These are phyloP conservation scores for Ectemnius cavifrons DNA, from an alignment of 2,888 invertebrate genomes.

Conservation along the genomic window DNA sequence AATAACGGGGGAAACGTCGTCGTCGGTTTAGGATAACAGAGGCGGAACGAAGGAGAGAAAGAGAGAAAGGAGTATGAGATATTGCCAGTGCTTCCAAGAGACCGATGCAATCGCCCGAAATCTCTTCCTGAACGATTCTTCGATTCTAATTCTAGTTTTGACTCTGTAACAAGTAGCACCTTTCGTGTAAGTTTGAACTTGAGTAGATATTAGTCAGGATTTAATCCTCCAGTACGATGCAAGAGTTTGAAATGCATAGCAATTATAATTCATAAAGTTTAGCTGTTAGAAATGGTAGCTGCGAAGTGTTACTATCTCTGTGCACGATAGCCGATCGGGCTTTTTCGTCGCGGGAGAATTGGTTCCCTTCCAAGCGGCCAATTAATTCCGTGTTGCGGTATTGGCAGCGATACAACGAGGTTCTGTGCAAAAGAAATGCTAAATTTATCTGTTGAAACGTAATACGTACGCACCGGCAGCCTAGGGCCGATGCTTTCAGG, in stretches of 20 bases:
- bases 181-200: too few relatives aligned
- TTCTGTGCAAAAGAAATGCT: slow-evolving; percentile 75
- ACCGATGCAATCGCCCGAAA: too few relatives aligned
- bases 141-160: too few relatives aligned
- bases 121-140: too few relatives aligned
- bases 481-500: slow-evolving; percentile 37
- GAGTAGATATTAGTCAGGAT: too few relatives aligned
- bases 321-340: slow-evolving; percentile 2
- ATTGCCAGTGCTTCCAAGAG: background rate
- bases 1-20: background rate
- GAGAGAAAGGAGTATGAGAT: background rate
- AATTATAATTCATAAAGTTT: too few relatives aligned
- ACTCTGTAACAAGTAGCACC: too few relatives aligned
- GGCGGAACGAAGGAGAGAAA: background rate
- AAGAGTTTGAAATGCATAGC: too few relatives aligned
- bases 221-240: too few relatives aligned
- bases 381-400: slow-evolving; percentile 75
- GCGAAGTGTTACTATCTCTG: background rate
- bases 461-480: slow-evolving; percentile 64
- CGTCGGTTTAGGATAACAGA: background rate
- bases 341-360: slow-evolving; percentile 57
- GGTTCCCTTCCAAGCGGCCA: slow-evolving; percentile 72
- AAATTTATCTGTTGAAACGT: slow-evolving; percentile 77
- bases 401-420: slow-evolving; percentile 73
- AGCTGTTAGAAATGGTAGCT: too few relatives aligned